Percentiles rank a stretch among this genome's conserved stretches.
Evolutionary conservation across 2,113 vertebrate genomes (phyloP).

Genomic region (Lophotis ruficrista): DNA sequence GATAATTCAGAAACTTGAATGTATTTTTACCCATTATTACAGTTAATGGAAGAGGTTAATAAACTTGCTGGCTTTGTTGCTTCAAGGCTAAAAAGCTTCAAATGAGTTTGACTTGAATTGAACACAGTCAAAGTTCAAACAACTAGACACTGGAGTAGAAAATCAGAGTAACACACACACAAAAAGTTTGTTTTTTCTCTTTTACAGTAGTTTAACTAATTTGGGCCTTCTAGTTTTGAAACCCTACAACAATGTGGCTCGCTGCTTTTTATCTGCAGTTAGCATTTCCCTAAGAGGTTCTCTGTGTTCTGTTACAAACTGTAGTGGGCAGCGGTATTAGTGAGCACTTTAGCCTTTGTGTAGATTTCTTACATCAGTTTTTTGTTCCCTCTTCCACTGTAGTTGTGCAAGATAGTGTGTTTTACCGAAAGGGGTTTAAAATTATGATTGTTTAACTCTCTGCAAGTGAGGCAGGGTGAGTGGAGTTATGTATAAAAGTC

Average conservation of each 20-base stretch:
- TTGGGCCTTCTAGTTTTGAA: neutral
- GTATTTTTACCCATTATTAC: neutral
- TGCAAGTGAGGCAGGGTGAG: neutral
- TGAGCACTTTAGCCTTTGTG: neutral
- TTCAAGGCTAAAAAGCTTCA: neutral
- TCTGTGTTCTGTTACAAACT: neutral
- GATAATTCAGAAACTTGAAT: neutral
- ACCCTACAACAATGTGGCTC: neutral
- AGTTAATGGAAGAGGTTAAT: neutral
- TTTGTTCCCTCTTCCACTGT: neutral
- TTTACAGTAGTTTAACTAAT: neutral
- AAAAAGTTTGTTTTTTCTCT: neutral
- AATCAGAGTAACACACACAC: neutral
- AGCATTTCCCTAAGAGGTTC: neutral
- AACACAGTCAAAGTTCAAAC: neutral
- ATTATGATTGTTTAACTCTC: neutral
- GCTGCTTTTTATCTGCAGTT: neutral
- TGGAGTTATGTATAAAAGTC: neutral
- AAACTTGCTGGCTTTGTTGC: neutral
- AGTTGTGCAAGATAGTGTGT: neutral
- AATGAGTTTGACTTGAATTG: neutral
- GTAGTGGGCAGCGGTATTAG: neutral
- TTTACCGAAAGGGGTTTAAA: neutral
- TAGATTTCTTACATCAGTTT: neutral
- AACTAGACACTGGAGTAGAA: neutral